Evolutionary conservation across 2,888 invertebrate species (phyloP), one percentile per base, ranked within the genome.

Genomic region (Agrilus cyanescens): DNA sequence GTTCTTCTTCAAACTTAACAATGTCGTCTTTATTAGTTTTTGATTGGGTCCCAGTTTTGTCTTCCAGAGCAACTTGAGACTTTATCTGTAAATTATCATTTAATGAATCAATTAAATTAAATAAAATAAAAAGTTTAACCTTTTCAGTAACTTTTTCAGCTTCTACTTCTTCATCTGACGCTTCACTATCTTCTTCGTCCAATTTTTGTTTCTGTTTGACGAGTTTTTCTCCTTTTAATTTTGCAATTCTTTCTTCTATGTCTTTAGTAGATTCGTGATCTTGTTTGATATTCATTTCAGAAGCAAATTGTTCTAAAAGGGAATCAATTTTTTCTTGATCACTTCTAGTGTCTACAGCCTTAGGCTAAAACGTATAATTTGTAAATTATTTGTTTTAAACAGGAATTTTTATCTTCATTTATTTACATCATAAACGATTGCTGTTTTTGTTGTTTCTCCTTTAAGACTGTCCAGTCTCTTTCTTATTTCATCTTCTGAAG

Each of bases 281-380:
- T 5, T 68, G 55, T 10, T 63, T 62, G 31, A 72, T 62, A n/a
- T 69, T 66, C n/a, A 72, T 54, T 49, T 71, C 71, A 37, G 59
- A 65, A 7, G 65, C 46, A 53, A 70, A 72, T 49, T 73, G 66
- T 40, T 68, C 65, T 44, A 87, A 58, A n/a, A 87, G 66, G 54
- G 82, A 80, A 56, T 83, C 75, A 15, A 75, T 74, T 65, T 83
- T 81, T 53, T 86, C 76, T 57, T 82, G 75, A 54, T 82, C 80
- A 12, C 76, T 75, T 60, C 80, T 72, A 34, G 69, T 68, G 53
- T 83, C 81, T 12, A 70, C 69, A 31, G 67, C 57, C 38, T 69
- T 61, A 32, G 69, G 55, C 74, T 25, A 25, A 25, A 25, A 25
- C 10, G 8, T 10, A 59, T 46, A 75, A 69, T 43, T 79, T 82